These are phyloP conservation scores for Marasmarcha lunaedactyla DNA, from an alignment of 2,888 invertebrate species.

Conservation along the genomic window DNA sequence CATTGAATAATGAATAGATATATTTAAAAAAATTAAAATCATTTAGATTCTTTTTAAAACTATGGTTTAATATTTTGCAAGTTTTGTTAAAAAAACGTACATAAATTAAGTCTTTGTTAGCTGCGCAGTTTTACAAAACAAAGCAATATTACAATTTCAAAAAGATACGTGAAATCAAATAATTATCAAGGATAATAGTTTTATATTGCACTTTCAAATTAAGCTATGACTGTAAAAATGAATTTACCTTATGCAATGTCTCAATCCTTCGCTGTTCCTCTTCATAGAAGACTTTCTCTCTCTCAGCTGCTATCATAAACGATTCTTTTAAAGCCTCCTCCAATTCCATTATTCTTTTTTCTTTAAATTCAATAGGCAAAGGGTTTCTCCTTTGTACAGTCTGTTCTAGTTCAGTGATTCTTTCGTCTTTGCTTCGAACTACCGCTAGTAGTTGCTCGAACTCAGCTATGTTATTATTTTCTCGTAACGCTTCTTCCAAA, in stretches of 20 bases:
- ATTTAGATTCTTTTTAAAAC: no score
- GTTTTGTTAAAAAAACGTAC: no score
- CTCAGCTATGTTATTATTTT: slow-evolving; percentile 69
- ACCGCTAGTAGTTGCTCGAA: slow-evolving; percentile 70
- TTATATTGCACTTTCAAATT: no score
- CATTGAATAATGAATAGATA: no score
- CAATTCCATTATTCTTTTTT: slow-evolving; percentile 76
- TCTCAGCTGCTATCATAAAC: slow-evolving; percentile 76
- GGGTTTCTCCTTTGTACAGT: slow-evolving; percentile 65
- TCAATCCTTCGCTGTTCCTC: slow-evolving; percentile 74
- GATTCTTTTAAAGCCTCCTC: slow-evolving; percentile 88
- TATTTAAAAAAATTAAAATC: no score
- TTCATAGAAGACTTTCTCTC: slow-evolving; percentile 73
- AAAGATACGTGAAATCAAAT: no score
- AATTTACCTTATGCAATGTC: slow-evolving; percentile 74
- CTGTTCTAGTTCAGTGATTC: slow-evolving; percentile 83
- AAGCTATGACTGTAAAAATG: no score
- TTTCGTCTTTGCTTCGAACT: slow-evolving; percentile 72
- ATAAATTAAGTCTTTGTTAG: no score
- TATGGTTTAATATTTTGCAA: no score
- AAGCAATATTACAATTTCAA: no score
- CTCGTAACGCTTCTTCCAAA: slow-evolving; percentile 63
- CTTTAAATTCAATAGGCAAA: slow-evolving; percentile 43
- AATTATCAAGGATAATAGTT: no score
- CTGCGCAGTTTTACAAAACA: no score